phyloP scores from a whole-genome alignment of 2,113 vertebrate species.

The Solenodon paradoxus region DNA sequence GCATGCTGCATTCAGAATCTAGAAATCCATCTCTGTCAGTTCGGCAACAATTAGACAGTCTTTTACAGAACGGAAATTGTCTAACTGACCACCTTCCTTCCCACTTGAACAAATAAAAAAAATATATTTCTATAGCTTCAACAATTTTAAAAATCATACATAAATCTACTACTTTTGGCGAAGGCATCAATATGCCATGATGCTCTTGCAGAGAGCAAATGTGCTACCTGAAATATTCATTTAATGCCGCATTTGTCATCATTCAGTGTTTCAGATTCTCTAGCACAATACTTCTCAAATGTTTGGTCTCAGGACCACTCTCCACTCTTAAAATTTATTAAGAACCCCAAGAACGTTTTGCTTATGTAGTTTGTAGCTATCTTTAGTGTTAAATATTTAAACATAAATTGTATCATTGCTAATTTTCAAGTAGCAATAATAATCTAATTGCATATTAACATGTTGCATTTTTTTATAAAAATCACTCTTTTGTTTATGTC shows the following conservation, averaged over 20 bases:
- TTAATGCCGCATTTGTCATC: background rate
- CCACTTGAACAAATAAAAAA: accelerated
- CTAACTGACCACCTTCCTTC: background rate
- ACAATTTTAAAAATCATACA: background rate
- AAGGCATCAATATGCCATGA: background rate
- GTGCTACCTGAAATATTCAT: background rate
- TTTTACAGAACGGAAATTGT: background rate
- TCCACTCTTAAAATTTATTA: background rate
- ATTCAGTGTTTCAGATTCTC: background rate
- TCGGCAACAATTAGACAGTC: background rate
- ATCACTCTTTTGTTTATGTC: background rate
- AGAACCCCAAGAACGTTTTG: background rate
- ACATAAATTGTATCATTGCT: background rate
- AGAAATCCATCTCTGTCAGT: background rate
- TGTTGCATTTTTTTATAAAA: background rate
- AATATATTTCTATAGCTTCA: too few species aligned
- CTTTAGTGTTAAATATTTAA: background rate
- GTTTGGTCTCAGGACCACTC: background rate
- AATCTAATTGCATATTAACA: background rate
- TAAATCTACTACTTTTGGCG: background rate
- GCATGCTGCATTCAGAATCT: background rate
- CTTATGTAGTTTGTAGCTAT: background rate
- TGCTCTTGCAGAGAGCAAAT: background rate
- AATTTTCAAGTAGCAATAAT: background rate
- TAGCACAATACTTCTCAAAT: background rate